Evolutionary conservation across 2,888 invertebrate genomes (phyloP).

Genomic region (Caenorhabditis doughertyi): DNA sequence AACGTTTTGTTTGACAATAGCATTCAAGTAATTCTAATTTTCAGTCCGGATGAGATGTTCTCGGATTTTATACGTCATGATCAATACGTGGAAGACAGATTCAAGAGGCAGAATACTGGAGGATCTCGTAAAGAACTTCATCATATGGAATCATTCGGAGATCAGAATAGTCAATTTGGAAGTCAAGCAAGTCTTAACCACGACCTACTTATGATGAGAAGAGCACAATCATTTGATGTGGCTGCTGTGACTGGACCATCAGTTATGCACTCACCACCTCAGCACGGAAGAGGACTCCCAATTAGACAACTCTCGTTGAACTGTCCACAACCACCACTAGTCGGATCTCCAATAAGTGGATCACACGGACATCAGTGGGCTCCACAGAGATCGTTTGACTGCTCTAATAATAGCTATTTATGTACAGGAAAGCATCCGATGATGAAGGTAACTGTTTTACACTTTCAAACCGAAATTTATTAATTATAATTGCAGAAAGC

Average conservation of each 20-base stretch:
- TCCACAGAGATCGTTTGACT: conserved; percentile 58
- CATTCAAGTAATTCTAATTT: neutral
- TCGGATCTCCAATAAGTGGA: conserved; percentile 20
- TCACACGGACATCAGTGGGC: conserved; percentile 46
- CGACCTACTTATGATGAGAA: conserved; percentile 46
- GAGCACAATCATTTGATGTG: conserved; percentile 60
- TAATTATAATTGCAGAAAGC: conserved; percentile 59
- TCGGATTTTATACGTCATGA: conserved; percentile 45
- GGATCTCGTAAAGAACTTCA: conserved; percentile 32
- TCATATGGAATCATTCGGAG: conserved; percentile 49
- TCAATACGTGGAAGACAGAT: conserved; percentile 32
- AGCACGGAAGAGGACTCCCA: conserved; percentile 28
- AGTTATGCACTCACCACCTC: conserved; percentile 15
- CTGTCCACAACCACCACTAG: conserved; percentile 42
- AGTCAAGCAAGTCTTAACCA: conserved; percentile 52
- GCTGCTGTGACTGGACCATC: conserved; percentile 2
- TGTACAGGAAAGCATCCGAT: conserved; percentile 38
- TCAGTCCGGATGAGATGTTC: conserved; percentile 56
- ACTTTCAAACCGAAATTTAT: neutral
- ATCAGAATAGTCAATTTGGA: conserved; percentile 31
- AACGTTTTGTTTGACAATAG: conserved; percentile 55
- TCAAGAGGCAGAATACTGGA: conserved; percentile 26
- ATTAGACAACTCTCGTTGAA: conserved; percentile 57
- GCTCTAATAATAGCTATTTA: conserved; percentile 41
- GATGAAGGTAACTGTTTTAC: conserved; percentile 46